These are phyloP conservation scores for Pyrocephalus nanus DNA, from an alignment of 2,797 vertebrate species.

Conservation along the genomic window DNA sequence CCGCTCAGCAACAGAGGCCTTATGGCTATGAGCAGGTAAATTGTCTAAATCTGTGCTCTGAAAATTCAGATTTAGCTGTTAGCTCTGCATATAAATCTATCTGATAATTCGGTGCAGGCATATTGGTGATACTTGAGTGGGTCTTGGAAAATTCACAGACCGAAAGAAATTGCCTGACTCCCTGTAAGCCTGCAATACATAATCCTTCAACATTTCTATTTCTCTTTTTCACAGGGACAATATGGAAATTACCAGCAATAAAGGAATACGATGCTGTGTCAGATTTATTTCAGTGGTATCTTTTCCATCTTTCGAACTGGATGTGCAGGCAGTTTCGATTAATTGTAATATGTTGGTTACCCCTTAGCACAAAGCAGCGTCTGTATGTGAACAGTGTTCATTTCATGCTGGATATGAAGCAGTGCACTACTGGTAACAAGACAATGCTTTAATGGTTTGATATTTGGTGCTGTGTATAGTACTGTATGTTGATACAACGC, in stretches of 20 bases:
- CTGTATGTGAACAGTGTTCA: slow-evolving; percentile 75
- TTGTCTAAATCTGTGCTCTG: background rate
- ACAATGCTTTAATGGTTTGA: slow-evolving; percentile 66
- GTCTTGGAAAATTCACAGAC: background rate
- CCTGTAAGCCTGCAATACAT: background rate
- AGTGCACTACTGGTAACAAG: slow-evolving; percentile 61
- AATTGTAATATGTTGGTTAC: slow-evolving; percentile 64
- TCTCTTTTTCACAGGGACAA: slow-evolving; percentile 82
- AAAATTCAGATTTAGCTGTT: background rate
- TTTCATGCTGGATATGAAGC: slow-evolving; percentile 71
- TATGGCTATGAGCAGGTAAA: slow-evolving; percentile 94
- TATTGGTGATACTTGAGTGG: background rate
- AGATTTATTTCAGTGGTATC: slow-evolving; percentile 44
- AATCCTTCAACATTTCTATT: background rate
- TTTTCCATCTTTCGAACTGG: slow-evolving; percentile 53
- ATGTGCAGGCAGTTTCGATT: slow-evolving; percentile 65
- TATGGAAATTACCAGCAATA: slow-evolving; percentile 97
- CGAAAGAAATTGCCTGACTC: background rate
- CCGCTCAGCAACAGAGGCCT: slow-evolving; percentile 88
- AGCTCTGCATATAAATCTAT: background rate
- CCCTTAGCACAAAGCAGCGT: slow-evolving; percentile 67
- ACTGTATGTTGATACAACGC: slow-evolving; percentile 64
- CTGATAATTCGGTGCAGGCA: background rate
- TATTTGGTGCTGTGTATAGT: slow-evolving; percentile 79
- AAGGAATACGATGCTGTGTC: slow-evolving; percentile 41